Conservation (phyloP, 2,797 vertebrate genomes). For the Tapirus indicus region DNA sequence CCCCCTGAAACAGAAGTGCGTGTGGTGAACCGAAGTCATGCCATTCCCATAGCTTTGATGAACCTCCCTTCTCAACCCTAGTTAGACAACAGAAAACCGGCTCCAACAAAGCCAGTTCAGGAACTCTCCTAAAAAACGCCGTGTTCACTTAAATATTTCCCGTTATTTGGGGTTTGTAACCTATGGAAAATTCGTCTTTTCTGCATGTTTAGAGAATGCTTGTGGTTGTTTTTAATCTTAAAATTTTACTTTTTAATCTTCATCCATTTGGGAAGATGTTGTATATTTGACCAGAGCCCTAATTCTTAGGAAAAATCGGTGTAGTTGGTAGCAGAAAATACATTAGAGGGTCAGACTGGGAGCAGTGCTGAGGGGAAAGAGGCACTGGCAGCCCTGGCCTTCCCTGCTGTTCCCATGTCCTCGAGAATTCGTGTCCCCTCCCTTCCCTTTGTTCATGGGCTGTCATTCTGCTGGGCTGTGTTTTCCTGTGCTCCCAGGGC, state of each 20-base stretch:
- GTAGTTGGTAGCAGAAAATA: background rate
- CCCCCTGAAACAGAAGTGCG: accelerated
- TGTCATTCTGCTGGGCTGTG: background rate
- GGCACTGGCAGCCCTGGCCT: accelerated
- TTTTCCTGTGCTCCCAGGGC: background rate
- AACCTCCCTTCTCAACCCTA: accelerated
- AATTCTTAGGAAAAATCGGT: background rate
- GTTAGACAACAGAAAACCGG: accelerated
- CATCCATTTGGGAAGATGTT: background rate
- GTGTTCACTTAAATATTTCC: accelerated
- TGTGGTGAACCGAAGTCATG: accelerated
- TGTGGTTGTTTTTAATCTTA: background rate
- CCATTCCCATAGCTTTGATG: accelerated
- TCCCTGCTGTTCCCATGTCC: background rate
- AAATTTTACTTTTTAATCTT: background rate
- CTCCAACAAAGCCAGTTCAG: background rate
- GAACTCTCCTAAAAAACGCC: background rate
- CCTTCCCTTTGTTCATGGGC: background rate
- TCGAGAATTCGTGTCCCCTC: no score
- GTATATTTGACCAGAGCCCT: background rate
- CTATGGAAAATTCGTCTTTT: background rate
- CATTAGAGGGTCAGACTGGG: accelerated
- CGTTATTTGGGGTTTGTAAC: background rate
- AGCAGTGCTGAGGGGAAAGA: accelerated
- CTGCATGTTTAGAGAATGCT: background rate